Evolutionary conservation across 1,140 invertebrate species (phyloP), one percentile per base, ranked within the genome.

Genomic region (Spodoptera frugiperda): DNA sequence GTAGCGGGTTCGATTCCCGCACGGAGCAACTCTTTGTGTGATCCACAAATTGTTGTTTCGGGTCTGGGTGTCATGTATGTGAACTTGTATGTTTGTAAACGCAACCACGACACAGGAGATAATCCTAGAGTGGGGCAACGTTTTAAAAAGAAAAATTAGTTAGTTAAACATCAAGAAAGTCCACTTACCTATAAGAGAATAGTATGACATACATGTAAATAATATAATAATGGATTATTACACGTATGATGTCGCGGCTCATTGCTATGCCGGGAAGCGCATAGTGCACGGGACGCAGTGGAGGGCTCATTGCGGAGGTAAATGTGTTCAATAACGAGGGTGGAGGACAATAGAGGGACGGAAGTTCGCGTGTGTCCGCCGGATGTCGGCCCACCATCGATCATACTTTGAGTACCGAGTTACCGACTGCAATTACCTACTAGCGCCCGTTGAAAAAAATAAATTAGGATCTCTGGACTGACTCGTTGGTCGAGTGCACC

Each of bases 311-410:
- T 75, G 81, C 65, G 78, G 78, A 82, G 77, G 81, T 82, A 81
- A 79, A 81, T 81, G 76, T 73, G 78, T 78, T 79, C 78, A 84
- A 84, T 85, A 65, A 67, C 30, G 84, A 82, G 86, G 88, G 83
- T 82, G 80, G 73, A 84, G 79, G 80, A 88, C 87, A 89, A 90
- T 88, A 53, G 79, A 63, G 33, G 80, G 78, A 72, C 87, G 88
- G 88, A 88, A 89, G 89, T 78, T 76, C 49, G 70, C 55, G 76
- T 71, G 82, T 87, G 85, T 89, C 88, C 87, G 87, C 84, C 86
- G 89, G 89, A 90, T 81, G 85, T 74, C 72, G 80, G 76, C 54
- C 82, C 85, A 84, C 84, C 81, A 80, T 77, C 82, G 79, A 81
- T 75, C 72, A 68, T 49, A 30, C 17, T 15, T 21, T 65, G 25